Base-by-base conservation (phyloP, 2,888 invertebrate genomes). In the Cosmia trapezina region DNA sequence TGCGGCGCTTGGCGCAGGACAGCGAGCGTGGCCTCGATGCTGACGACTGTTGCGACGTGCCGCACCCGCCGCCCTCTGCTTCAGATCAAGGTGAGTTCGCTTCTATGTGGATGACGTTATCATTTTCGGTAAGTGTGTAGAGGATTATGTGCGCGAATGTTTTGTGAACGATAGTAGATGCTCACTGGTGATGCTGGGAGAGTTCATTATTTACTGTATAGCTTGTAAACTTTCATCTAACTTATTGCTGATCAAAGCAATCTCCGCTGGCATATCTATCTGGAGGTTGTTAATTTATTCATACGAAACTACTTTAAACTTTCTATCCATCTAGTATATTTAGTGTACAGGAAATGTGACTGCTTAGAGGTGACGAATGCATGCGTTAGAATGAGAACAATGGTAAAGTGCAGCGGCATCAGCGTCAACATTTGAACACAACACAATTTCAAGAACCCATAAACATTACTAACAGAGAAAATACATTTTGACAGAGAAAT, bases 1-100 rank as follows among this genome's bases (percentile, higher is more conserved):
- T 95, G 96, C 96, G 96, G 96, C 96, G 93, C 92, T 96, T 96
- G 95, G 93, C 96, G 96, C 96, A 96, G 96, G 96, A 89, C 95
- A 96, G 96, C 95, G 94, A 88, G 95, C 92, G 89, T 96, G 96
- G 96, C 94, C 93, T 89, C 92, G 93, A 86, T 96, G 96, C 96
- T 96, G 96, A 96, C 96, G 95, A 90, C 92, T 96, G 93, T 91
- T 96, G 93, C 95, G 96, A 92, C 95, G 96, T 93, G 95, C 95
- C 94, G 95, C 95, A 91, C 95, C 96, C 80, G 93, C 93, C 93
- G 93, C 93, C 93, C 94, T 96, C 95, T 96, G 96, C 95, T 94
- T 95, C 92, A 88, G 93, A 91, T 87, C 89, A 91, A 93, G 96
- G 96, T 96, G 91, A 94, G 95, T 88, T 79, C 49, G 5, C 56